Evolutionary conservation across 2,888 invertebrate genomes (phyloP).

Genomic region (Ornithoptera alexandrae): DNA sequence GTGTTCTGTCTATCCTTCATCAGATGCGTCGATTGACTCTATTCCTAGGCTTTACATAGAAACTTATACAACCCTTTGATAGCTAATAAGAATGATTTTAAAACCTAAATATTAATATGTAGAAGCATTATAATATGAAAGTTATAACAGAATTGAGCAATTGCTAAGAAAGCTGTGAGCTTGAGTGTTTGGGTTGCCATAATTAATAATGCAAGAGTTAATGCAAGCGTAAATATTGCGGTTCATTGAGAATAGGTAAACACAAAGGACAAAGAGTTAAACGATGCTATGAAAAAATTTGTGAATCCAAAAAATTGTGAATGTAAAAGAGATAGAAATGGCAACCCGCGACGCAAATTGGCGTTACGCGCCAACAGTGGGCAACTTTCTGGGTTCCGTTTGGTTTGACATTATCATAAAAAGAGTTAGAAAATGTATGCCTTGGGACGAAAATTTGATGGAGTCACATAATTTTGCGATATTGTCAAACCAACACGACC

Average conservation of each 20-base stretch:
- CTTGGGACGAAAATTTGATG: constrained; percentile 3
- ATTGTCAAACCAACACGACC: constrained; percentile 40
- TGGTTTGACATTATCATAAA: constrained; percentile 51
- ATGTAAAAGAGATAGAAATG: constrained; percentile 35
- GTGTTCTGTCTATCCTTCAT: constrained; percentile 22
- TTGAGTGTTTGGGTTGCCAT: constrained; percentile 64
- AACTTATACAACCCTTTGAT: constrained; percentile 37
- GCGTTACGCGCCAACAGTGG: constrained; percentile 49
- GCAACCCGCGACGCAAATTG: constrained; percentile 60
- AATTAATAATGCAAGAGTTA: constrained; percentile 27
- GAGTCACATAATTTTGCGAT: constrained; percentile 28
- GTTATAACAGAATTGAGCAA: constrained; percentile 70
- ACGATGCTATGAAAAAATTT: background rate
- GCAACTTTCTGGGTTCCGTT: constrained; percentile 38
- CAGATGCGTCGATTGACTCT: constrained; percentile 19
- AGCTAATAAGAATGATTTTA: constrained; percentile 48
- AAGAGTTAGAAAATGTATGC: background rate
- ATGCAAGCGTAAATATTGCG: constrained; percentile 14
- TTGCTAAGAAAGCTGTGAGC: constrained; percentile 77
- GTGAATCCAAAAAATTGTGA: background rate
- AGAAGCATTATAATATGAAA: constrained; percentile 68
- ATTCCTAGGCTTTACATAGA: constrained; percentile 26
- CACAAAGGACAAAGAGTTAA: background rate
- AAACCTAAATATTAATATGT: constrained; percentile 58
- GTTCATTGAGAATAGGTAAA: background rate